These are phyloP conservation scores for Mythimna albipuncta DNA, from an alignment of 2,888 invertebrate species.

Conservation along the genomic window DNA sequence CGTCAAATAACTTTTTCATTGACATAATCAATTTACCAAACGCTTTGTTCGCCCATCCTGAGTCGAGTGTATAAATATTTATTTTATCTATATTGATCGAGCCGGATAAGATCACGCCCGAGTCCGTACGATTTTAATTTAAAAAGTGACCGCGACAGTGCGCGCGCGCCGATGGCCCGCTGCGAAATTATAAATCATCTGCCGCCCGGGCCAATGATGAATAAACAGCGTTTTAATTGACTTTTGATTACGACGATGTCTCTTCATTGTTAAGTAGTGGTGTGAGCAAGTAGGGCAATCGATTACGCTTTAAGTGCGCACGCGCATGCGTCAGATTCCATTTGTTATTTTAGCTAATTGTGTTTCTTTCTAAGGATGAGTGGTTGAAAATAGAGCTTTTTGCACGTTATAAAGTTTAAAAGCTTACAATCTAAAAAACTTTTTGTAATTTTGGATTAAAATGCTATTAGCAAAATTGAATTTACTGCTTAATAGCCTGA, in stretches of 20 bases:
- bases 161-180: conserved; percentile 84
- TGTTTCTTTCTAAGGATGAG: conserved; percentile 9
- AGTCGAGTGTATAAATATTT: conserved; percentile 90
- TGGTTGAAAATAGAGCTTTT: conserved; percentile 16
- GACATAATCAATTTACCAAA: conserved; percentile 89
- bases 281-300: conserved; percentile 74
- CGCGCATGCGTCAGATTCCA: conserved; percentile 38
- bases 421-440: not conserved
- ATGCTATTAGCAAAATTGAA: not conserved
- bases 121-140: conserved; percentile 88
- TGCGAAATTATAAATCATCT: conserved; percentile 90
- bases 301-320: conserved; percentile 66
- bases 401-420: not conserved
- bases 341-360: conserved; percentile 35
- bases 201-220: conserved; percentile 76
- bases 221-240: conserved; percentile 89
- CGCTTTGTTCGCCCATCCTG: conserved; percentile 89
- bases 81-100: conserved; percentile 91
- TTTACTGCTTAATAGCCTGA: not conserved
- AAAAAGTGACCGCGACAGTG: conserved; percentile 87
- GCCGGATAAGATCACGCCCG: conserved; percentile 88
- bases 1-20: conserved; percentile 80
- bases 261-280: conserved; percentile 81
- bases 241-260: conserved; percentile 86
- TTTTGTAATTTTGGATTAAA: not conserved